Conservation (phyloP, 2,113 vertebrate genomes). For the Ariopsis seemanni region DNA sequence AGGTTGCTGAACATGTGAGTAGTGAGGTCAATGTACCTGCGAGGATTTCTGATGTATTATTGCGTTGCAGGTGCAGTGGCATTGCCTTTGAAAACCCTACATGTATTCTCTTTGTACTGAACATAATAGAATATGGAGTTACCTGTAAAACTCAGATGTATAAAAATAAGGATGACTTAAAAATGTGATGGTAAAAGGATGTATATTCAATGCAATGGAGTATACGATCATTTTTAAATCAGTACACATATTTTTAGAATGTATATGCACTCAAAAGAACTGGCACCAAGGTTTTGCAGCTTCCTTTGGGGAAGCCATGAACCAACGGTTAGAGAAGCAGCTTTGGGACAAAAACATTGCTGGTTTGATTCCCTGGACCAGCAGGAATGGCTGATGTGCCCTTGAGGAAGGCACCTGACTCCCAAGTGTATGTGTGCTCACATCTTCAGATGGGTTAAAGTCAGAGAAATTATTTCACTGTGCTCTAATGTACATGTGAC, state of each 20-base stretch:
- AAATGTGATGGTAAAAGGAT: not conserved
- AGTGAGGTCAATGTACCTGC: not conserved
- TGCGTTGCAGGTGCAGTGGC: not conserved
- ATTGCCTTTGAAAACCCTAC: not conserved
- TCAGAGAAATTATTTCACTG: no score
- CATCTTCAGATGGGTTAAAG: no score
- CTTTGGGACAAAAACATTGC: no score
- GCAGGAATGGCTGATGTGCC: no score
- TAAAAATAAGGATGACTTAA: not conserved
- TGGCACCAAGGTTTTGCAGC: not conserved
- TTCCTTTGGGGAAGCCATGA: no score
- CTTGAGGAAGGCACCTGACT: no score
- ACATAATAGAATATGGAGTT: not conserved
- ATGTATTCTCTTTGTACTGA: slow-evolving; percentile 6
- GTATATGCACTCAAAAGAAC: not conserved
- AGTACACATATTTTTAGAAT: not conserved
- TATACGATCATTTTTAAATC: not conserved
- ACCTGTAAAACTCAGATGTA: not conserved
- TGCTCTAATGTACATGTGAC: no score
- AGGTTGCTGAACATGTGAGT: not conserved
- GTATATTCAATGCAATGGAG: not conserved
- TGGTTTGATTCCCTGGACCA: no score
- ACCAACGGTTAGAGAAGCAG: no score
- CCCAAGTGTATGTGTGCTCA: no score
- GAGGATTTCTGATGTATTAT: not conserved